Conservation (phyloP, 2,113 vertebrate species). For the Lates calcarifer region DNA sequence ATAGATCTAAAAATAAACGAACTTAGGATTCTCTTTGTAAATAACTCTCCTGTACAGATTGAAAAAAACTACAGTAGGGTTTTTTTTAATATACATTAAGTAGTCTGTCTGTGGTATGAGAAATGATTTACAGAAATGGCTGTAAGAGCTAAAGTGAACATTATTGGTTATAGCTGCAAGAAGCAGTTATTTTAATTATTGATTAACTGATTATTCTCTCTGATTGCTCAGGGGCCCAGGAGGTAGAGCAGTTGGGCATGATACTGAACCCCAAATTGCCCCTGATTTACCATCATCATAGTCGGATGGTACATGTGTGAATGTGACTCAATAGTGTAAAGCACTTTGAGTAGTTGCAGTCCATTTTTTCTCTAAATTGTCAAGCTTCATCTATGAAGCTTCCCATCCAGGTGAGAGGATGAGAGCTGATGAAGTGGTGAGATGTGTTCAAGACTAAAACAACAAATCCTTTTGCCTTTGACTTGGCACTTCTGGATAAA, state of each 20-base stretch:
- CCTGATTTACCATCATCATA: no score
- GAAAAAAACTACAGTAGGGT: not conserved
- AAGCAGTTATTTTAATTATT: not conserved
- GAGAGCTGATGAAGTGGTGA: not conserved
- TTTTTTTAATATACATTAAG: no score
- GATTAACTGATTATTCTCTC: not conserved
- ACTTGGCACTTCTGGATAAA: no score
- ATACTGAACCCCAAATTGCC: no score
- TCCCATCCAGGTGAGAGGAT: not conserved
- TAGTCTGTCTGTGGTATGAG: not conserved
- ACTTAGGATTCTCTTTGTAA: not conserved
- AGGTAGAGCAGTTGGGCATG: no score
- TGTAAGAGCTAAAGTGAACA: not conserved
- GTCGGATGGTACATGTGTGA: no score
- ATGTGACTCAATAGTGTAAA: no score
- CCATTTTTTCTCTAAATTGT: not conserved
- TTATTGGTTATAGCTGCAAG: not conserved
- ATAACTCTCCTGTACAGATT: not conserved
- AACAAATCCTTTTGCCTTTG: no score
- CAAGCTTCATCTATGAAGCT: not conserved
- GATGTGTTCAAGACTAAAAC: no score
- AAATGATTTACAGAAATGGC: not conserved
- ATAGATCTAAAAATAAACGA: slow-evolving; percentile 38
- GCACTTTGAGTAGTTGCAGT: no score
- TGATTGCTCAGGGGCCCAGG: not conserved